These are phyloP conservation scores for Diloba caeruleocephala DNA, from an alignment of 2,888 invertebrate genomes.

Conservation along the genomic window DNA sequence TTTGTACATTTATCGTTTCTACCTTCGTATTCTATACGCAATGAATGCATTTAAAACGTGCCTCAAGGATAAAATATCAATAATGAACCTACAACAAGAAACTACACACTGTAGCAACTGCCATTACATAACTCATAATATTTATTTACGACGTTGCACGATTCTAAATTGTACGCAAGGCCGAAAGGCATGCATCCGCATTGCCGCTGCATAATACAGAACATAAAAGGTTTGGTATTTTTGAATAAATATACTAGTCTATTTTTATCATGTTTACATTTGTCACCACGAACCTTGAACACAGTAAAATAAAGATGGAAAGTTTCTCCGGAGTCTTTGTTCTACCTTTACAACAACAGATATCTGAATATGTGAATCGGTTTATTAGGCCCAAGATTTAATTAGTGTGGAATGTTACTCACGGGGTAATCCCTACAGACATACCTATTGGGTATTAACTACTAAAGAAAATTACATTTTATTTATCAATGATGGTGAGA, in stretches of 20 bases:
- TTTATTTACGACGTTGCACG: slow-evolving; percentile 34
- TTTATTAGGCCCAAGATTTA: slow-evolving; percentile 14
- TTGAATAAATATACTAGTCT: slow-evolving; percentile 9
- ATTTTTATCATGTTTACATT: slow-evolving; percentile 20
- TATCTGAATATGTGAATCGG: slow-evolving; percentile 6
- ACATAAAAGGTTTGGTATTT: slow-evolving; percentile 29
- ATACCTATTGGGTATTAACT: slow-evolving; percentile 9
- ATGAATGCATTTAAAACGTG: not conserved
- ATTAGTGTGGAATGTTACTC: slow-evolving; percentile 32
- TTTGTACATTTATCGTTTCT: too few relatives aligned
- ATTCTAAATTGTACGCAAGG: slow-evolving; percentile 43
- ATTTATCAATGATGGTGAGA: slow-evolving; percentile 13
- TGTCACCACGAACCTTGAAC: slow-evolving; percentile 21
- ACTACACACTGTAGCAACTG: not conserved
- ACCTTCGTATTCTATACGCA: not conserved
- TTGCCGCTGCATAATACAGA: slow-evolving; percentile 32
- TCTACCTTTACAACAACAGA: slow-evolving; percentile 4
- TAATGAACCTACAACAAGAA: not conserved
- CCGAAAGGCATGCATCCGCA: slow-evolving; percentile 38
- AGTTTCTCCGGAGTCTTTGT: slow-evolving; percentile 8
- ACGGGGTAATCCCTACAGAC: slow-evolving; percentile 11
- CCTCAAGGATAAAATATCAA: not conserved
- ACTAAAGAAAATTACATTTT: slow-evolving; percentile 22
- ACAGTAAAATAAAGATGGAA: slow-evolving; percentile 15
- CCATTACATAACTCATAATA: slow-evolving; percentile 9